Conservation (phyloP, 2,888 invertebrate species). For the Xiphydria camelus region DNA sequence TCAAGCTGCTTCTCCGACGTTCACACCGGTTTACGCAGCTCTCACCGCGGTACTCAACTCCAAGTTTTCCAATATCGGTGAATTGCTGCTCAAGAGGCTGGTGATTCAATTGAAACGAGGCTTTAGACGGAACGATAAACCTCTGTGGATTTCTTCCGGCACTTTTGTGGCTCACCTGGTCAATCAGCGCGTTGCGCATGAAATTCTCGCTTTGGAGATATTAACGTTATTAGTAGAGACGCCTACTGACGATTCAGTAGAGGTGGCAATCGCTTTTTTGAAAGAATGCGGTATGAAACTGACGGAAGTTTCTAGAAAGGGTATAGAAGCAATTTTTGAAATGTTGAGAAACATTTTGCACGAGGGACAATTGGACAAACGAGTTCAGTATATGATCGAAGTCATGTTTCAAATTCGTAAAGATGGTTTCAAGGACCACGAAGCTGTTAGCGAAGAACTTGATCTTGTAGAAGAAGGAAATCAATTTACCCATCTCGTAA, state of each 20-base stretch:
- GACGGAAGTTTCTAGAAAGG: conserved; percentile 76
- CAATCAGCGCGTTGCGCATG: conserved; percentile 97
- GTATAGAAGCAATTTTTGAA: conserved; percentile 89
- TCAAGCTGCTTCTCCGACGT: conserved; percentile 95
- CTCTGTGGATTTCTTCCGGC: conserved; percentile 84
- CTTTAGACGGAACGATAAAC: conserved; percentile 91
- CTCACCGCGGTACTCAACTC: conserved; percentile 95
- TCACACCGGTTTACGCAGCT: conserved; percentile 96
- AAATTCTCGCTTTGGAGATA: conserved; percentile 92
- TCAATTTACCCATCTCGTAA: conserved; percentile 93
- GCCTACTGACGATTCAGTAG: conserved; percentile 97
- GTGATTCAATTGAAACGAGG: conserved; percentile 94
- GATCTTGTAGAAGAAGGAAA: conserved; percentile 97
- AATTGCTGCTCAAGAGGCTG: conserved; percentile 84
- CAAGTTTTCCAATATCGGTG: conserved; percentile 96
- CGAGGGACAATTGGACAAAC: conserved; percentile 87
- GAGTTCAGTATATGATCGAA: conserved; percentile 99
- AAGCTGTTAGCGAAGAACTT: conserved; percentile 82
- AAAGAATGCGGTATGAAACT: conserved; percentile 97
- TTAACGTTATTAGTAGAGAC: conserved; percentile 90
- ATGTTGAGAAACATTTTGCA: conserved; percentile 92
- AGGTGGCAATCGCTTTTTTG: conserved; percentile 93
- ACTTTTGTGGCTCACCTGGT: conserved; percentile 96
- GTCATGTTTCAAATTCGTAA: conserved; percentile 95
- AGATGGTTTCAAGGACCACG: conserved; percentile 95